Conservation (phyloP, 2,888 invertebrate genomes). For the Eurytoma californica region DNA sequence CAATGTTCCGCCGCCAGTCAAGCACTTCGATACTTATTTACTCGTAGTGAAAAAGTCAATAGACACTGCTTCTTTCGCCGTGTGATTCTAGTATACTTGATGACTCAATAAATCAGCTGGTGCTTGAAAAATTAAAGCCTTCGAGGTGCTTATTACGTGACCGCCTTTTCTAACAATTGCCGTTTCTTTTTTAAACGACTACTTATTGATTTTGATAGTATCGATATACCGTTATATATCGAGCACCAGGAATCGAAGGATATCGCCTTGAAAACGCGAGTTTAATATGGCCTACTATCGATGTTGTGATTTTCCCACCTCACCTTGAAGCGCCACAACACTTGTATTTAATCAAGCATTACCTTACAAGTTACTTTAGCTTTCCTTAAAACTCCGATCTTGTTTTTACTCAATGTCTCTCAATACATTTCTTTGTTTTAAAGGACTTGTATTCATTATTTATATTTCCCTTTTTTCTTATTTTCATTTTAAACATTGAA, state of each 20-base stretch:
- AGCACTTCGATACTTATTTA: slow-evolving; percentile 9
- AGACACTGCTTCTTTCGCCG: not conserved
- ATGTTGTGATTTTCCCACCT: not conserved
- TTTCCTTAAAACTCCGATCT: too few relatives aligned
- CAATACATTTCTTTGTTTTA: too few relatives aligned
- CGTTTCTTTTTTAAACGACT: too few relatives aligned
- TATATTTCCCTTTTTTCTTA: too few relatives aligned
- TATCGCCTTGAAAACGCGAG: slow-evolving; percentile 10
- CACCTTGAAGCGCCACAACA: not conserved
- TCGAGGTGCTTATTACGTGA: too few relatives aligned
- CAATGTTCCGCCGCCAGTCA: not conserved
- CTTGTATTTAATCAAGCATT: not conserved
- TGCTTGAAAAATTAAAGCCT: too few relatives aligned
- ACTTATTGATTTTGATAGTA: too few relatives aligned
- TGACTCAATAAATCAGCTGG: not conserved
- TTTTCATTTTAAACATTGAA: not conserved
- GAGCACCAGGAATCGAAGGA: not conserved
- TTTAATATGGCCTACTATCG: not conserved
- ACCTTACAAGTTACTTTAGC: too few relatives aligned
- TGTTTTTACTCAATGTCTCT: too few relatives aligned
- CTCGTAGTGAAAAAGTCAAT: slow-evolving; percentile 29
- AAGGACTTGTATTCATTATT: too few relatives aligned
- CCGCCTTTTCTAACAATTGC: too few relatives aligned
- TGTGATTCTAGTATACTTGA: not conserved
- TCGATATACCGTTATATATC: too few relatives aligned